Evolutionary conservation across 2,113 vertebrate genomes (phyloP), one percentile per base, ranked within the genome.

Genomic region (Rafetus swinhoei): DNA sequence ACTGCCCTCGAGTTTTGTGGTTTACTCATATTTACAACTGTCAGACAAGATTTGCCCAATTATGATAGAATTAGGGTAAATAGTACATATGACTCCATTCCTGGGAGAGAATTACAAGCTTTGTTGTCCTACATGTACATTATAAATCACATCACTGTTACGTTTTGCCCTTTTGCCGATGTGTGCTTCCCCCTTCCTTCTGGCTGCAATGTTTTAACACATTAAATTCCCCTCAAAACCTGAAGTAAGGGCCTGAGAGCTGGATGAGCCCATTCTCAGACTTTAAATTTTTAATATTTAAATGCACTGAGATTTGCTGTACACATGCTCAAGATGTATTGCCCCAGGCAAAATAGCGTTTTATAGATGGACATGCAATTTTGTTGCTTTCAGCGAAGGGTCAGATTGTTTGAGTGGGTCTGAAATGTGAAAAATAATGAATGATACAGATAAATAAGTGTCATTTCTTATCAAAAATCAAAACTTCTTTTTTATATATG

Each of bases 261-360:
- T 54, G 87, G 97, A 98, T 98, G 97, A 98, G 95, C 96, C 95
- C 90, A 88, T 97, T 98, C 95, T 96, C 95, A 15, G 11, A 87
- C 86, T 96, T 97, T 98, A 97, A 98, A 99, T 98, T 98, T 98
- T 99, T 99, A 96, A 99, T 99, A 97, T 97, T 98, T 97, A 98
- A 97, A 98, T 98, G 98, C 98, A 95, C 93, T 96, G 98, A 98
- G 98, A 98, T 97, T 98, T 98, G 97, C 97, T 97, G 93, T 97
- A 97, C 96, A 96, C 96, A 97, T 98, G 98, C 98, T 98, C 87
- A 96, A 98, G 98, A 98, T 98, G 97, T 98, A 98, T 98, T 95
- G 98, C 98, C 98, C 95, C 96, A 89, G 98, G 98, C 98, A 97
- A 98, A 98, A 99, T 97, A 98, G 97, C 97, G 97, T 98, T 98